Conservation (phyloP, 2,888 invertebrate genomes). For the Mesopsocus fuscifrons region DNA sequence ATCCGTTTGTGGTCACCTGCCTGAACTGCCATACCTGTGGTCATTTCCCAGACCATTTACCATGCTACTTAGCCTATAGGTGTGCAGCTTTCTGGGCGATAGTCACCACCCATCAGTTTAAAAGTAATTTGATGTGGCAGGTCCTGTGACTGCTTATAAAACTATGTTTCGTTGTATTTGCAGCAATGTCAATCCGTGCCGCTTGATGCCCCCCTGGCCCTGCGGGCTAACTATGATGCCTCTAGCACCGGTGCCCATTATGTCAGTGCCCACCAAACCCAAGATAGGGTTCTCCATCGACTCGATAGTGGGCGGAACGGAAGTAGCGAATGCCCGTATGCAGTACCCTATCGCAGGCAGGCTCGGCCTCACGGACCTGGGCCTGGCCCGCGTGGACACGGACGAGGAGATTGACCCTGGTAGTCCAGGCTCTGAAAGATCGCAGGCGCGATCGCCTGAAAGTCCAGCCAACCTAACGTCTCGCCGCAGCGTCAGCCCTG, state of each 20-base stretch:
- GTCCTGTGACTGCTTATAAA: not conserved
- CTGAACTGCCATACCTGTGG: too few relatives aligned
- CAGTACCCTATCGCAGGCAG: slow-evolving; percentile 5
- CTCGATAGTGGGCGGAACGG: slow-evolving; percentile 64
- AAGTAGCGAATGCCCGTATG: slow-evolving; percentile 13
- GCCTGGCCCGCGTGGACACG: slow-evolving; percentile 14
- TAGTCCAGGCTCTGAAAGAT: not conserved
- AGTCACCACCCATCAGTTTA: too few relatives aligned
- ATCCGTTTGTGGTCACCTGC: too few relatives aligned
- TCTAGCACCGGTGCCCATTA: slow-evolving; percentile 83
- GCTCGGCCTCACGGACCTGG: slow-evolving; percentile 20
- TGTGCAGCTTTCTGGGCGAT: too few relatives aligned
- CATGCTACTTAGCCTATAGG: too few relatives aligned
- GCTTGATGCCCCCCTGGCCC: slow-evolving; percentile 13
- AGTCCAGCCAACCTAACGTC: not conserved
- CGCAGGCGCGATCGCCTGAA: not conserved
- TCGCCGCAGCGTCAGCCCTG: not conserved
- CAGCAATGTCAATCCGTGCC: slow-evolving; percentile 6
- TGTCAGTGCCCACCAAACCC: slow-evolving; percentile 79
- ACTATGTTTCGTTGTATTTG: not conserved
- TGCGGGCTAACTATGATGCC: slow-evolving; percentile 64
- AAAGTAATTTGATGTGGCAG: too few relatives aligned
- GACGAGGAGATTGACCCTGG: slow-evolving; percentile 8
- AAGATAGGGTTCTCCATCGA: slow-evolving; percentile 91
- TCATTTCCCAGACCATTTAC: too few relatives aligned